Evolutionary conservation across 2,113 vertebrate species (phyloP).

Genomic region (Corydoras maculifer): DNA sequence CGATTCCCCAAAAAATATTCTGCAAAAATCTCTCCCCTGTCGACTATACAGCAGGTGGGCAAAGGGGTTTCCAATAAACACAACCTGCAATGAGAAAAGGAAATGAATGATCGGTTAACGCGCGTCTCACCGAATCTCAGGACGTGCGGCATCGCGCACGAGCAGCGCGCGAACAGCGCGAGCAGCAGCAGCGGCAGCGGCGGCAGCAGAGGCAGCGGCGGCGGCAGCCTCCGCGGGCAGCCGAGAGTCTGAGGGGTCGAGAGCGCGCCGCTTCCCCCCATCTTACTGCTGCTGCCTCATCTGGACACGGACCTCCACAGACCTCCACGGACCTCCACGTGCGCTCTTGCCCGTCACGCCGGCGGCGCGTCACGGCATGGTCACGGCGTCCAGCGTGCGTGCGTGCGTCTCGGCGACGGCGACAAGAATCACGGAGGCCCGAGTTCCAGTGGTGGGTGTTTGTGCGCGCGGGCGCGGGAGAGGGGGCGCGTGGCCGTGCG

Average conservation of each 20-base stretch:
- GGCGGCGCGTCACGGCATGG: conserved; percentile 13
- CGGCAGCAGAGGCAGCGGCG: conserved; percentile 68
- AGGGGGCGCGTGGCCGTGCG: no score
- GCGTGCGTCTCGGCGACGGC: neutral
- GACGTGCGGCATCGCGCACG: conserved; percentile 95
- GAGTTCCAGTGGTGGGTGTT: neutral
- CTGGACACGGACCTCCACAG: conserved; percentile 66
- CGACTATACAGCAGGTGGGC: no score
- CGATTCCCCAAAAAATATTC: no score
- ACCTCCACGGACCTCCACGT: conserved; percentile 52
- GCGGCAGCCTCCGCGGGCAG: conserved; percentile 79
- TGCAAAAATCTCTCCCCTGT: no score
- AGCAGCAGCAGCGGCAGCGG: conserved; percentile 83
- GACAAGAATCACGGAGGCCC: neutral
- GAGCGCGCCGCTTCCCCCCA: conserved; percentile 88
- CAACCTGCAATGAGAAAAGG: no score
- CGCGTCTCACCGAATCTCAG: conserved; percentile 91
- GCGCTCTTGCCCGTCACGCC: conserved; percentile 43
- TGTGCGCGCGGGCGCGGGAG: neutral
- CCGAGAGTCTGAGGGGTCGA: conserved; percentile 86
- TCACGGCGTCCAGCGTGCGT: neutral
- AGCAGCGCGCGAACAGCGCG: conserved; percentile 86
- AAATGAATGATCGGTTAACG: no score
- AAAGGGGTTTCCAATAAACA: no score
- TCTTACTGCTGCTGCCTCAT: conserved; percentile 73